These are phyloP conservation scores for Lamproptera curius DNA, from an alignment of 2,888 invertebrate genomes.

Conservation along the genomic window DNA sequence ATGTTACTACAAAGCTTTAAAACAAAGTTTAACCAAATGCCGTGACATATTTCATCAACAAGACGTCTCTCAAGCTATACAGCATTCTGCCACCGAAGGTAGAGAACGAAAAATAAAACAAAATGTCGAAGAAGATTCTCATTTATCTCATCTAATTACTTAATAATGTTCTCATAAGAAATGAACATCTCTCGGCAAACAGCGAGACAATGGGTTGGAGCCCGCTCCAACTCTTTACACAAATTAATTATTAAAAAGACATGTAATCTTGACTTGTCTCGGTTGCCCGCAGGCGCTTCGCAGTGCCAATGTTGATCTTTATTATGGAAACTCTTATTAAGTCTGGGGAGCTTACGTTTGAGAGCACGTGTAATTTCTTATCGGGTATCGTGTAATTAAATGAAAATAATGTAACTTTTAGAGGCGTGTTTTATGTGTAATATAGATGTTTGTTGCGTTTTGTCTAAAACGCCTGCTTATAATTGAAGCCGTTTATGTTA, in stretches of 20 bases:
- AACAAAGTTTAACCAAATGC: no score
- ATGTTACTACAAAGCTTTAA: no score
- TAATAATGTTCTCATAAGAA: constrained; percentile 20
- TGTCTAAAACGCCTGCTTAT: no score
- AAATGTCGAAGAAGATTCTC: neutral
- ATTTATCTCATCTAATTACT: constrained; percentile 1
- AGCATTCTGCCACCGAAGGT: no score
- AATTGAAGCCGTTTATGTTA: no score
- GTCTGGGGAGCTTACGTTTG: constrained; percentile 41
- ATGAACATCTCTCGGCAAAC: constrained; percentile 45
- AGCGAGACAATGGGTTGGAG: constrained; percentile 43
- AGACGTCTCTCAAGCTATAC: no score
- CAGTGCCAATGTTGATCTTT: constrained; percentile 59
- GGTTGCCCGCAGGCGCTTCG: constrained; percentile 36
- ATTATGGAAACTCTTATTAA: constrained; percentile 52
- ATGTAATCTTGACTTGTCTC: constrained; percentile 55
- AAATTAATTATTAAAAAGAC: constrained; percentile 66
- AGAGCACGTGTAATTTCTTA: constrained; percentile 43
- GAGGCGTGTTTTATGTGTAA: neutral
- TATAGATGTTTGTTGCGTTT: no score
- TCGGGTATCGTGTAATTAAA: constrained; percentile 57
- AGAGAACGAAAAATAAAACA: neutral
- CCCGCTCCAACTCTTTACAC: constrained; percentile 61
- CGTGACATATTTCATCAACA: no score
- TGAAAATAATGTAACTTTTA: constrained; percentile 41